A percentile compares a stretch with the other conserved stretches of the same genome.
These are phyloP conservation scores for Microplitis demolitor DNA, from an alignment of 1,140 invertebrate genomes.

Conservation along the genomic window DNA sequence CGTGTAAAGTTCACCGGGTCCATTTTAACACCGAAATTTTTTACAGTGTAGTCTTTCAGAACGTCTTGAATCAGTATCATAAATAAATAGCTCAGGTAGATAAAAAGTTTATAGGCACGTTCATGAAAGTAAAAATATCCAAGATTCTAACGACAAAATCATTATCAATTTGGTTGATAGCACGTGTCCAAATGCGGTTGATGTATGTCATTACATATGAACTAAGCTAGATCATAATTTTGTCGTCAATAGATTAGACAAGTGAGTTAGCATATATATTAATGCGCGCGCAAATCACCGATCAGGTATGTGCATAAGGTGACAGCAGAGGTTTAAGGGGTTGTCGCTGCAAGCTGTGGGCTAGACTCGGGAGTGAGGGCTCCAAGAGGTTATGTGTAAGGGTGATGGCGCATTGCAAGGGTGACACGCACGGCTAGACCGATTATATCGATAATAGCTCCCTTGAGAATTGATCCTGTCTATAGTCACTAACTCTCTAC, in stretches of 20 bases:
- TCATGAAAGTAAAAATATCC: too few species aligned
- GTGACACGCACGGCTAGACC: constrained; percentile 29
- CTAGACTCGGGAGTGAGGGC: neutral
- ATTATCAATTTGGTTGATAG: too few species aligned
- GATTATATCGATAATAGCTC: constrained; percentile 34
- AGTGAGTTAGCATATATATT: neutral
- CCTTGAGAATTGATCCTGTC: constrained; percentile 23
- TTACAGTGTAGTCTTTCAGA: too few species aligned
- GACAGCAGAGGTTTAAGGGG: too few species aligned
- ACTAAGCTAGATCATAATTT: neutral
- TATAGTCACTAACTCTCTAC: neutral
- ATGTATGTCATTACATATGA: neutral
- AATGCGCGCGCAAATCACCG: constrained; percentile 2
- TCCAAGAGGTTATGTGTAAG: constrained; percentile 8
- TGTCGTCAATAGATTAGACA: constrained; percentile 2
- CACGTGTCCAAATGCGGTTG: too few species aligned
- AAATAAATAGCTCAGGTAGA: too few species aligned
- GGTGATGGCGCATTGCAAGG: constrained; percentile 21
- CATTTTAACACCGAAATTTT: too few species aligned
- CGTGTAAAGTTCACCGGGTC: too few species aligned
- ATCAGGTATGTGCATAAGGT: neutral
- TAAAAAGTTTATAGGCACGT: too few species aligned
- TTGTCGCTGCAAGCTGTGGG: neutral
- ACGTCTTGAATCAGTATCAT: too few species aligned
- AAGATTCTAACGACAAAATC: too few species aligned